Conservation (phyloP, 2,888 invertebrate genomes). For the Melanchra persicariae region DNA sequence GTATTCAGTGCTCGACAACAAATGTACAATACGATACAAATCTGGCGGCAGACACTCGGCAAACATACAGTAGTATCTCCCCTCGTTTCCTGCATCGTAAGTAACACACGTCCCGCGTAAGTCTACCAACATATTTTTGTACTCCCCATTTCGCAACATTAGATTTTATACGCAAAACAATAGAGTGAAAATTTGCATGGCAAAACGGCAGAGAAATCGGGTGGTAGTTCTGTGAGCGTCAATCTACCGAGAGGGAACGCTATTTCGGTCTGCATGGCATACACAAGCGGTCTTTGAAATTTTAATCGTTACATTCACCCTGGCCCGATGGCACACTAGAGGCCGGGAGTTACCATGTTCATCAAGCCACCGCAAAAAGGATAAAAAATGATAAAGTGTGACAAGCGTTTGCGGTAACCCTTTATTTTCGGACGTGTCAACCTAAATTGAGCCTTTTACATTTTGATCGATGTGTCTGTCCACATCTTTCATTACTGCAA, state of each 20-base stretch:
- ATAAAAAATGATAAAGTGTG: conserved; percentile 70
- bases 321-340: conserved; percentile 84
- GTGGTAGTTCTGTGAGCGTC: conserved; percentile 78
- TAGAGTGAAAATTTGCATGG: conserved; percentile 78
- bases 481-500: conserved; percentile 27
- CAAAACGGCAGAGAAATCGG: conserved; percentile 68
- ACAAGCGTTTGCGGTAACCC: conserved; percentile 47
- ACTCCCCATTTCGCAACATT: conserved; percentile 51
- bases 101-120: conserved; percentile 82
- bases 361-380: conserved; percentile 73
- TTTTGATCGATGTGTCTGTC: conserved; percentile 54
- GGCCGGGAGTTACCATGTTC: conserved; percentile 78
- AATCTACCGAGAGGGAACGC: conserved; percentile 84
- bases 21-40: conserved; percentile 83
- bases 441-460: conserved; percentile 56
- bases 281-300: conserved; percentile 88
- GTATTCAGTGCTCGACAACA: conserved; percentile 75
- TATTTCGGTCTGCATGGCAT: conserved; percentile 87
- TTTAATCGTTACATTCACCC: conserved; percentile 90
- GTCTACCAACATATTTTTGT: conserved; percentile 74
- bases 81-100: conserved; percentile 87
- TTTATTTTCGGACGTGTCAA: conserved; percentile 55
- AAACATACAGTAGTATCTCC: conserved; percentile 83
- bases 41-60: conserved; percentile 81
- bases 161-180: conserved; percentile 66